Evolutionary conservation across 2,888 invertebrate species (phyloP), one percentile per base, ranked within the genome.

Genomic region (Leucophora obtusa): DNA sequence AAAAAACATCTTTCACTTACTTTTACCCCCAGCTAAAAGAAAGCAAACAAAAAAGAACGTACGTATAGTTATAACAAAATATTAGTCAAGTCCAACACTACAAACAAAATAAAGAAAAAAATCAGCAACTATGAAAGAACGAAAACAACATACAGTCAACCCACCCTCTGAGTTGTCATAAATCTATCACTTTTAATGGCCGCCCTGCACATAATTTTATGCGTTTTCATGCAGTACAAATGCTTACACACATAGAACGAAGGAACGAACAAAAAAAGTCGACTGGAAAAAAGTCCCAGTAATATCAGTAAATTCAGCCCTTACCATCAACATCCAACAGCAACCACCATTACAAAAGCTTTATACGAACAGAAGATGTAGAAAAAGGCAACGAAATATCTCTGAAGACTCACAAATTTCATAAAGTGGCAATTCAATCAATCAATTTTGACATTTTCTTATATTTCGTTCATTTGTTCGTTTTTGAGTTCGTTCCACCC

Each of bases 351-450:
- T 69, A 35, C 35, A 59, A 59, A 69, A 69, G 78, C 71, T 78
- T 75, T 54, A 28, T 28, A n/a, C 15, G 47, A 54, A 38, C 47
- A 24, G 21, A 69, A 14, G 14, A 28, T 6, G 28, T 28, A 28
- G n/a, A 62, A 65, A 35, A 38, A 54, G 38, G 66, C 66, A 66
- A 68, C 15, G 50, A 77, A 28, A 79, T 86, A 88, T 88, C 88
- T 88, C 88, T 82, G 85, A 89, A 88, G 88, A 87, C 89, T 87
- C 89, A 89, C 88, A 88, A 88, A 89, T 88, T 89, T 87, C 87
- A 88, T 87, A 89, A 87, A 87, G 88, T 87, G 88, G 88, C 88
- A 88, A 89, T 88, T 88, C 89, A 88, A 88, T 88, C 88, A 88
- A 88, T 88, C 88, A 88, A 89, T 87, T 89, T 84, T 86, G 88